Evolutionary conservation across 2,888 invertebrate species (phyloP), one percentile per base, ranked within the genome.

Genomic region (Philopedon plagiatum): DNA sequence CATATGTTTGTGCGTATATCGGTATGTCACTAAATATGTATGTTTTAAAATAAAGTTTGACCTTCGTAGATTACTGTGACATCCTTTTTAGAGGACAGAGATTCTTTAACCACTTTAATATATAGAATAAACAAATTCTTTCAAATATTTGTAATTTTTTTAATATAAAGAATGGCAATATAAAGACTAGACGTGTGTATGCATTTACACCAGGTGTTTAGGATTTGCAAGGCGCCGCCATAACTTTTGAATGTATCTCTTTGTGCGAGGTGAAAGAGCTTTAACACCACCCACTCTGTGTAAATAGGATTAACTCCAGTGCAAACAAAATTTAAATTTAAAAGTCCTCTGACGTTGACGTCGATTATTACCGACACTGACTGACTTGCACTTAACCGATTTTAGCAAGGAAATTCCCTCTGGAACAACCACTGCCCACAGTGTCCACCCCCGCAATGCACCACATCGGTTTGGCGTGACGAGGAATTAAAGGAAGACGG

Each of bases 401-500:
- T 37, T 37, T 37, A 5, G 3, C 15, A 3, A 39, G 3, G 0
- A 15, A n/a, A 15, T 11, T 15, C 34, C 56, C 65, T 21, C 34
- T 1, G 5, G n/a, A 21, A 29, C 37, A 13, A 57, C 57, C 70
- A 58, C 70, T 70, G 78, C 74, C 76, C 77, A 77, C 73, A 66
- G 77, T 76, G 77, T 77, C 86, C 86, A 84, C 85, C 86, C 87
- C 86, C 87, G 83, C 83, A 83, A 77, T 83, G 83, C 81, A 83
- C 81, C 83, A 81, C 65, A 32, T 46, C 44, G 46, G 34, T 34
- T 23, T 26, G 19, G 7, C 29, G 15, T 44, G 26, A 41, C n/a
- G n/a, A 29, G 13, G 23, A 54, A 54, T 54, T 18, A 32, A 29
- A 13, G 13, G 15, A 49, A 49, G 1, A 15, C 68, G 2, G 19